Evolutionary conservation across 2,888 invertebrate genomes (phyloP).

Genomic region (Dynastes hyllus): DNA sequence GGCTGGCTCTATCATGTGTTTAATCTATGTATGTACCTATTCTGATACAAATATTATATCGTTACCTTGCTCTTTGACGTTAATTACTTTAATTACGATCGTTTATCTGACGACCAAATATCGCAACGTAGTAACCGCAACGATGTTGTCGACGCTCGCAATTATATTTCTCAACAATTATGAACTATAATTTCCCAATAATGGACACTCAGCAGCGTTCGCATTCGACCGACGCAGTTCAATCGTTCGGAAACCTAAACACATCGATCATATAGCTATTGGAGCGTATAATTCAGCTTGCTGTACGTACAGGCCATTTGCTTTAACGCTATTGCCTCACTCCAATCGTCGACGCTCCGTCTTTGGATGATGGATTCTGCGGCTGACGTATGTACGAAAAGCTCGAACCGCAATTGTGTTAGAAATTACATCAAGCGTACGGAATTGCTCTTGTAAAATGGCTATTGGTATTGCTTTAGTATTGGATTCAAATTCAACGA

Average conservation of each 20-base stretch:
- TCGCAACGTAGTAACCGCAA: neutral
- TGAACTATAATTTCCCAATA: conserved; percentile 18
- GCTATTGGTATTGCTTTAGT: too few species aligned
- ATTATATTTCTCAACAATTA: conserved; percentile 21
- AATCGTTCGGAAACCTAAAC: neutral
- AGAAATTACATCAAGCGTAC: too few species aligned
- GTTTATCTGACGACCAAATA: neutral
- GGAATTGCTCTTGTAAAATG: too few species aligned
- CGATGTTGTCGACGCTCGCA: neutral
- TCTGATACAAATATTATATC: neutral
- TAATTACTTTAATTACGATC: conserved; percentile 1
- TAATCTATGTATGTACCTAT: too few species aligned
- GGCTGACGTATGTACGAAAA: too few species aligned
- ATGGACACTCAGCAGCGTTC: neutral
- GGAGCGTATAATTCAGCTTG: neutral
- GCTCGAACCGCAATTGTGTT: too few species aligned
- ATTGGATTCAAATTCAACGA: too few species aligned
- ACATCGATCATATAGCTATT: conserved; percentile 15
- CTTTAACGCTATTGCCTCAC: too few species aligned
- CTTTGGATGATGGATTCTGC: too few species aligned
- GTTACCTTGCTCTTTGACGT: neutral
- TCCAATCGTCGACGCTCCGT: too few species aligned
- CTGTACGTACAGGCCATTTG: too few species aligned
- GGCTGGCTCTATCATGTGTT: too few species aligned
- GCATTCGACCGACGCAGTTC: neutral